Evolutionary conservation across 2,888 invertebrate species (phyloP).

Genomic region (Mesorhabditis belari): DNA sequence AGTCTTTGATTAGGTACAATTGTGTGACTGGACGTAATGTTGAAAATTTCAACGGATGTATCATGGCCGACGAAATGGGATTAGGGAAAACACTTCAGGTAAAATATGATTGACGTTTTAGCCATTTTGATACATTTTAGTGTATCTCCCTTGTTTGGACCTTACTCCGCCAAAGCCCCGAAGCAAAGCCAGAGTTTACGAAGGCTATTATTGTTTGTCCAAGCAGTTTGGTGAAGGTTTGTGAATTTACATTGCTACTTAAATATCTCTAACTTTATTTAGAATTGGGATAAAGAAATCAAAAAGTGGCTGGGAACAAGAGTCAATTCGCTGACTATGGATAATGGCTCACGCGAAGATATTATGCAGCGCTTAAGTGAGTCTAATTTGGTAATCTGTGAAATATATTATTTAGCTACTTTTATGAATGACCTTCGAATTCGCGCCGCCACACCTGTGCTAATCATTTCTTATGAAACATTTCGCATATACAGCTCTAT

Average conservation of each 20-base stretch:
- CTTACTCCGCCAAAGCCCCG: conserved; percentile 72
- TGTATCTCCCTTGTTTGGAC: conserved; percentile 76
- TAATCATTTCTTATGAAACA: conserved; percentile 98
- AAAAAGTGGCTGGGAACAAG: conserved; percentile 84
- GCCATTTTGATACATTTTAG: conserved; percentile 9
- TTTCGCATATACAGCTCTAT: conserved; percentile 86
- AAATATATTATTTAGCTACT: conserved; percentile 58
- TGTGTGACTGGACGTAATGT: conserved; percentile 89
- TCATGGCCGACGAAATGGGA: conserved; percentile 98
- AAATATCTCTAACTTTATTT: conserved; percentile 17
- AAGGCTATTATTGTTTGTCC: conserved; percentile 94
- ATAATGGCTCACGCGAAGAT: conserved; percentile 73
- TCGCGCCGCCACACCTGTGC: conserved; percentile 74
- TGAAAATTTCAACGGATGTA: conserved; percentile 68
- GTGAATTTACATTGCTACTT: not conserved
- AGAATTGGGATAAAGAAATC: conserved; percentile 97
- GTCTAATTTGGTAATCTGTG: not conserved
- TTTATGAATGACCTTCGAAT: conserved; percentile 69
- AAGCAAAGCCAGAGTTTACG: conserved; percentile 78
- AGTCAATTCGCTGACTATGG: conserved; percentile 71
- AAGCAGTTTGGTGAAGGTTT: conserved; percentile 82
- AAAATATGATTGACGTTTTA: not conserved
- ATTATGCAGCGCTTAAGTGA: conserved; percentile 64
- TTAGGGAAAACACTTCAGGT: conserved; percentile 82
- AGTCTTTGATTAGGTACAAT: conserved; percentile 66